Evolutionary conservation across 2,888 invertebrate genomes (phyloP).

Genomic region (Drosophila algonquin): DNA sequence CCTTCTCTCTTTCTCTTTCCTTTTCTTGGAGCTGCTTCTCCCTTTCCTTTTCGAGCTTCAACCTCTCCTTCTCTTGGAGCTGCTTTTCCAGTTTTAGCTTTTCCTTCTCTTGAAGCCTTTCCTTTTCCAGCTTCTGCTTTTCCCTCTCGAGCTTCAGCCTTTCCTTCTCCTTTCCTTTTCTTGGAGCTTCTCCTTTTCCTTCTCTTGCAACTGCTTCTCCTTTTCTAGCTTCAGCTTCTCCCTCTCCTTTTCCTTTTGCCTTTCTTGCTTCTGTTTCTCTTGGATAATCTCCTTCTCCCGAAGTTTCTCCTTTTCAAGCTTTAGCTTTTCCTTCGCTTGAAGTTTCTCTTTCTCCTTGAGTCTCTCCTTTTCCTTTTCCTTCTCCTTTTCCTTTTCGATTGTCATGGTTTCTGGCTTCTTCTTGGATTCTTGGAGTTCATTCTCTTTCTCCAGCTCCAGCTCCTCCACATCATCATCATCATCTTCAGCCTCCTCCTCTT

Average conservation of each 20-base stretch:
- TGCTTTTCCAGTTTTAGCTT: not conserved
- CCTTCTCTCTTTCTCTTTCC: constrained; percentile 14
- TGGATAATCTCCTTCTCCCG: not conserved
- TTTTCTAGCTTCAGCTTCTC: not conserved
- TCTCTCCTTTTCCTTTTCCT: not conserved
- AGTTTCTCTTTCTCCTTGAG: not conserved
- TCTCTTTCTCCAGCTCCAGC: not conserved
- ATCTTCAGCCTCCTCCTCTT: constrained; percentile 10
- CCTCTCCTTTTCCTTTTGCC: constrained; percentile 5
- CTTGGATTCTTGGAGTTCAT: not conserved
- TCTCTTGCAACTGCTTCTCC: not conserved
- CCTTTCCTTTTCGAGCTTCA: constrained; percentile 6
- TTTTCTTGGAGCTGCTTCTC: constrained; percentile 22
- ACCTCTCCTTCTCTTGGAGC: constrained; percentile 13
- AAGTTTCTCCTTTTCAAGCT: not conserved
- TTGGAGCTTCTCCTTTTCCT: constrained; percentile 1
- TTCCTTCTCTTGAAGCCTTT: constrained; percentile 7
- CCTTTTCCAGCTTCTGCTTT: not conserved
- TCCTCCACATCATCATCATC: constrained; percentile 1
- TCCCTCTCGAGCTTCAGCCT: not conserved
- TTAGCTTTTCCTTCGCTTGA: not conserved
- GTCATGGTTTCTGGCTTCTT: constrained; percentile 16
- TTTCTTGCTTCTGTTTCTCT: constrained; percentile 2
- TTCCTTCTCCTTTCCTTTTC: constrained; percentile 8
- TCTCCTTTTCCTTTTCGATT: constrained; percentile 18